Evolutionary conservation across 2,113 vertebrate genomes (phyloP).

Genomic region (Strix aluco): DNA sequence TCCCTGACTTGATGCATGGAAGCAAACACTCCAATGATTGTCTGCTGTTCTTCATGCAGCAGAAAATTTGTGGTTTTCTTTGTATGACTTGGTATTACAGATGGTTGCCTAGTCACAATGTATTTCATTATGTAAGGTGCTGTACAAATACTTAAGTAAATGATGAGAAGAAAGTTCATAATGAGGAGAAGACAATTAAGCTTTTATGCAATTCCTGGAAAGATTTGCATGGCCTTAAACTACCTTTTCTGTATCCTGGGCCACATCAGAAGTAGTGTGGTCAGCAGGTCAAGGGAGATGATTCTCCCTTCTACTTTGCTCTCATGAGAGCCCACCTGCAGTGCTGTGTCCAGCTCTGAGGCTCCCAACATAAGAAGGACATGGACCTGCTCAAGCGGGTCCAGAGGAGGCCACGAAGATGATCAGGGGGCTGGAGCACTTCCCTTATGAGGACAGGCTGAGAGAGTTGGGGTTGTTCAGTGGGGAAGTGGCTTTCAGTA

Average conservation of each 20-base stretch:
- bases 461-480: too few species aligned
- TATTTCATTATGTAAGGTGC: background rate
- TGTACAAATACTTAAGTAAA: background rate
- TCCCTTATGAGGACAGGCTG: too few species aligned
- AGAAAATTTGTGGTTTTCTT: background rate
- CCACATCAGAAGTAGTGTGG: background rate
- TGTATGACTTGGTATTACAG: background rate
- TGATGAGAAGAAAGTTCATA: fast-evolving
- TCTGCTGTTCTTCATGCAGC: background rate
- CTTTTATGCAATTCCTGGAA: background rate
- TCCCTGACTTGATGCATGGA: background rate
- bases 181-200: background rate
- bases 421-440: too few species aligned
- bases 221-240: background rate
- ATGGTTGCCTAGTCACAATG: background rate
- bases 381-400: too few species aligned
- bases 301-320: too few species aligned
- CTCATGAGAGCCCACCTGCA: too few species aligned
- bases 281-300: too few species aligned
- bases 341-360: too few species aligned
- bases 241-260: background rate
- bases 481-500: too few species aligned
- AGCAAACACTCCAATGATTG: background rate
- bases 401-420: too few species aligned
- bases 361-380: too few species aligned